Evolutionary conservation across 2,888 invertebrate species (phyloP).

Genomic region (Sarcophaga subvicina): DNA sequence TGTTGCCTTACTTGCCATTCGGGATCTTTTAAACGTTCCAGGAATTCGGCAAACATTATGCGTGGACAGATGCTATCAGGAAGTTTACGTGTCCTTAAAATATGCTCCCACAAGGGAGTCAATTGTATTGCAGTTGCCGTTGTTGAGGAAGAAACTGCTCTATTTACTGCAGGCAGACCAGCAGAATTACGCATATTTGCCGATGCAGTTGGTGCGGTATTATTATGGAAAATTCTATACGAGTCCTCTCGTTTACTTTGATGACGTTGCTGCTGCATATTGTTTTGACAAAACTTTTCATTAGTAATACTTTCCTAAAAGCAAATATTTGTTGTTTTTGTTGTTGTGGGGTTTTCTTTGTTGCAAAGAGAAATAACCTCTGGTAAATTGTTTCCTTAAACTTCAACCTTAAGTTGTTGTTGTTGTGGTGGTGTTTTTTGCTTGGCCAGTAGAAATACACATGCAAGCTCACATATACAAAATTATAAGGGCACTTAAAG

Average conservation of each 20-base stretch:
- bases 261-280: slow-evolving; percentile 53
- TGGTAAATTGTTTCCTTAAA: slow-evolving; percentile 66
- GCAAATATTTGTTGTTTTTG: slow-evolving; percentile 29
- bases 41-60: slow-evolving; percentile 87
- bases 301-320: slow-evolving; percentile 40
- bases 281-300: slow-evolving; percentile 23
- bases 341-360: slow-evolving; percentile 52
- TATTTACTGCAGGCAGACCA: slow-evolving; percentile 47
- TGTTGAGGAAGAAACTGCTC: slow-evolving; percentile 42
- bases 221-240: slow-evolving; percentile 44
- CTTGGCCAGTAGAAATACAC: neutral
- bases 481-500: neutral
- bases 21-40: slow-evolving; percentile 88
- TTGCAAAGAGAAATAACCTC: slow-evolving; percentile 50
- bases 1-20: slow-evolving; percentile 93
- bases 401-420: slow-evolving; percentile 61
- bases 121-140: slow-evolving; percentile 82
- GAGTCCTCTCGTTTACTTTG: slow-evolving; percentile 29
- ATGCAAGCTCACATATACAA: neutral
- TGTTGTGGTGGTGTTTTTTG: slow-evolving; percentile 22
- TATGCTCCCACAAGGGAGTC: slow-evolving; percentile 91
- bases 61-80: slow-evolving; percentile 87
- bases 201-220: slow-evolving; percentile 31
- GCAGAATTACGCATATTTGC: slow-evolving; percentile 40
- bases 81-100: slow-evolving; percentile 88